These are phyloP conservation scores for Caenorhabditis afra DNA, from an alignment of 2,888 invertebrate genomes.

Conservation along the genomic window DNA sequence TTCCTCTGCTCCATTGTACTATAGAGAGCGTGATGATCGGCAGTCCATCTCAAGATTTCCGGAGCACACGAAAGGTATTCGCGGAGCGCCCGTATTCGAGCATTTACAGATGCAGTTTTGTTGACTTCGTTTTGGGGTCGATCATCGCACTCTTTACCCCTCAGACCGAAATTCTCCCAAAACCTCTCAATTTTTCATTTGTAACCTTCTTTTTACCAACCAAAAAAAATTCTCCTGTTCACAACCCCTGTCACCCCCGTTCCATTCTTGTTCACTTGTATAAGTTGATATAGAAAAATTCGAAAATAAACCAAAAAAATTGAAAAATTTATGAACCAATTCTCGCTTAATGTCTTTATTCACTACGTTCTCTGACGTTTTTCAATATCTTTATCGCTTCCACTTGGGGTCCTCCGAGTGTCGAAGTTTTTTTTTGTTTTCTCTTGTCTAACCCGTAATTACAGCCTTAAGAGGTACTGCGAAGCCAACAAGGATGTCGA, in stretches of 20 bases:
- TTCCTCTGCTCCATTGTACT: constrained; percentile 28
- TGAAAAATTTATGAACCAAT: constrained; percentile 9
- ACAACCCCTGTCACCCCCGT: background rate
- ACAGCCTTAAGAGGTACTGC: constrained; percentile 7
- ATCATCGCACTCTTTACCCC: background rate
- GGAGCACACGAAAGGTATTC: constrained; percentile 3
- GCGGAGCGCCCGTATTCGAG: background rate
- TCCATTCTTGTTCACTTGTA: constrained; percentile 32
- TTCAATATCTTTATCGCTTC: background rate
- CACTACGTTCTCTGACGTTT: constrained; percentile 27
- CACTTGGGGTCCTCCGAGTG: constrained; percentile 13
- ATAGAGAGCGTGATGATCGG: constrained; percentile 22
- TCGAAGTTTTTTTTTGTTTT: no score
- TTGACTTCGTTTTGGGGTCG: background rate
- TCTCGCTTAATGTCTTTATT: background rate
- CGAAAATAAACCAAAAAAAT: constrained; percentile 43
- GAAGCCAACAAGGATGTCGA: constrained; percentile 43
- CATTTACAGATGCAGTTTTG: background rate
- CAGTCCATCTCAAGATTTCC: background rate
- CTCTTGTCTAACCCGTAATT: no score
- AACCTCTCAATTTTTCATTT: no score
- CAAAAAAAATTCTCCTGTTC: no score
- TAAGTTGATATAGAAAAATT: constrained; percentile 36
- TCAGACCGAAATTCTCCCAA: no score
- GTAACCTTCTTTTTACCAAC: no score